These are phyloP conservation scores for Oophaga pumilio DNA, from an alignment of 2,113 vertebrate genomes.

Conservation along the genomic window DNA sequence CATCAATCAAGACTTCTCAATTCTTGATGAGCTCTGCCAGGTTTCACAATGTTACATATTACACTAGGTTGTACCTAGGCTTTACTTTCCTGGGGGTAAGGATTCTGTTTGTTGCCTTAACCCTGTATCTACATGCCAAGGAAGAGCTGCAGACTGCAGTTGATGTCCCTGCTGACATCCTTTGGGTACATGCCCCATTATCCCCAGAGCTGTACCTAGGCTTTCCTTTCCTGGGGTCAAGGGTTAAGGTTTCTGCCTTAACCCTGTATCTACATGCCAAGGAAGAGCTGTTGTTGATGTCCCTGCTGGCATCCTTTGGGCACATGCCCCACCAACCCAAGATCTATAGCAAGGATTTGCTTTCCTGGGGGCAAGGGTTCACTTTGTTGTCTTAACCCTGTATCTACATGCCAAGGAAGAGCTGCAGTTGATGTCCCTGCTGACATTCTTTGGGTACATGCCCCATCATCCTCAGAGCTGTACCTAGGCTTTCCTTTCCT, in stretches of 20 bases:
- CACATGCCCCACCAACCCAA: no score
- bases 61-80: not conserved
- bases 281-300: no score
- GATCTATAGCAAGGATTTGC: not conserved
- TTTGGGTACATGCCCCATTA: not conserved
- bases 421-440: not conserved
- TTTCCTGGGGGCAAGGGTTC: not conserved
- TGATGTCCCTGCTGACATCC: not conserved
- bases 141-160: not conserved
- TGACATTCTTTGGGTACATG: no score
- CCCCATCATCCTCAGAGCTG: no score
- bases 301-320: no score
- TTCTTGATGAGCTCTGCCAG: not conserved
- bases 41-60: not conserved
- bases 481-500: not conserved
- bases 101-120: not conserved
- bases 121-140: not conserved
- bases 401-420: not conserved
- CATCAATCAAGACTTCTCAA: not conserved
- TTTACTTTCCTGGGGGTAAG: not conserved
- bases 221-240: no score
- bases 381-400: not conserved
- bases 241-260: no score
- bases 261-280: no score
- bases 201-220: not conserved